phyloP scores from a whole-genome alignment of 2,888 invertebrate genomes.

The Macaria notata region DNA sequence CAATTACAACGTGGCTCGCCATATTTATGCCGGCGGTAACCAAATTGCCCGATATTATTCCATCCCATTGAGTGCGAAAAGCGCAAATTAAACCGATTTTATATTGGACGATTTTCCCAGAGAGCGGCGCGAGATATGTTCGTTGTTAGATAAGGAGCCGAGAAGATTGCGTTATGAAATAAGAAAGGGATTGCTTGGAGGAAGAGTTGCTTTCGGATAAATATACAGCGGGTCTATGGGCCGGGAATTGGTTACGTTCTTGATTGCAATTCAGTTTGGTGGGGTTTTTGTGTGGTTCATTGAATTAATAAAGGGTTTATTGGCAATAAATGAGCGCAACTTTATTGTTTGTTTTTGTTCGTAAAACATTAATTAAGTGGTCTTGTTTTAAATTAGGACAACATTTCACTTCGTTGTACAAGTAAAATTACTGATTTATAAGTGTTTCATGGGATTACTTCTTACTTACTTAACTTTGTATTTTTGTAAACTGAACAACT shows the following conservation, averaged over 20 bases:
- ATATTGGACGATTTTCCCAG: constrained; percentile 81
- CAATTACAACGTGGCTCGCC: constrained; percentile 79
- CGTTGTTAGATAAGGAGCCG: constrained; percentile 77
- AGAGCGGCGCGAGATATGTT: constrained; percentile 79
- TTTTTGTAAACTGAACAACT: too few species aligned
- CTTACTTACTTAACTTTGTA: too few species aligned
- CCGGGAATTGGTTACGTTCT: constrained; percentile 51
- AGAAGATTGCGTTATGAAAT: constrained; percentile 82
- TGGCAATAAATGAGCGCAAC: constrained; percentile 19
- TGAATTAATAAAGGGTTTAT: constrained; percentile 31
- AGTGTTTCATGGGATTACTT: too few species aligned
- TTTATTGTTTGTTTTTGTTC: constrained; percentile 20
- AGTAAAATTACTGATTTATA: too few species aligned
- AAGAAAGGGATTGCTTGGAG: constrained; percentile 76
- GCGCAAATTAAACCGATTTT: constrained; percentile 83
- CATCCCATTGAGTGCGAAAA: constrained; percentile 83
- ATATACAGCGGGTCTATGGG: constrained; percentile 38
- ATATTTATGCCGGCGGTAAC: constrained; percentile 82
- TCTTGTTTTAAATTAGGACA: too few species aligned
- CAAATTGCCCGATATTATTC: constrained; percentile 83
- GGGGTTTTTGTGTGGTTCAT: constrained; percentile 41
- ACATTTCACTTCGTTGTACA: too few species aligned
- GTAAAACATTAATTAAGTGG: background rate
- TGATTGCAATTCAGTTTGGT: constrained; percentile 58
- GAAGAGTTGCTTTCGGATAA: constrained; percentile 74